phyloP scores from a whole-genome alignment of 2,888 invertebrate species.

The Mimas tiliae region DNA sequence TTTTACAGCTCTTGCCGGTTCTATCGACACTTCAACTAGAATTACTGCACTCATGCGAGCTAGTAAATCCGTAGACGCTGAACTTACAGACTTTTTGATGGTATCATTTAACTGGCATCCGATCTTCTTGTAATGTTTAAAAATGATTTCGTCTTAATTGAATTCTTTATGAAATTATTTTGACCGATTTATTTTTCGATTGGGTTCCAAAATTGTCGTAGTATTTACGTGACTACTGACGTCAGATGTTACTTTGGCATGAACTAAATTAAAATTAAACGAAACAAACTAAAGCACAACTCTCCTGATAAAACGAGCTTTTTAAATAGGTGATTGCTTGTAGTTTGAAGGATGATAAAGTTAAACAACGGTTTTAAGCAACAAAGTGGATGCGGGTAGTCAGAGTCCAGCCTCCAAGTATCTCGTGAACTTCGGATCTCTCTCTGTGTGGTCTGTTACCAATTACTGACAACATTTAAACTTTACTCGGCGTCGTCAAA shows the following conservation, averaged over 20 bases:
- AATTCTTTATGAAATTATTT: slow-evolving; percentile 42
- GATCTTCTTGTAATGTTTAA: slow-evolving; percentile 79
- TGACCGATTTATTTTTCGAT: slow-evolving; percentile 44
- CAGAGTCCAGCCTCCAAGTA: slow-evolving; percentile 80
- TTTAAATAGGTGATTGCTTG: slow-evolving; percentile 67
- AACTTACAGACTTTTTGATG: slow-evolving; percentile 48
- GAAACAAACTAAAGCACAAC: slow-evolving; percentile 59
- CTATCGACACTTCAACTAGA: slow-evolving; percentile 67
- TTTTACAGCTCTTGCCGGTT: slow-evolving; percentile 60
- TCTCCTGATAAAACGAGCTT: slow-evolving; percentile 61
- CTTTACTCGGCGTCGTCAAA: slow-evolving; percentile 51
- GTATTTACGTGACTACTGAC: slow-evolving; percentile 47
- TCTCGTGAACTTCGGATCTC: slow-evolving; percentile 66
- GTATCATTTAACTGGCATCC: slow-evolving; percentile 53
- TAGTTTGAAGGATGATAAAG: slow-evolving; percentile 71
- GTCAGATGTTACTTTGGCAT: slow-evolving; percentile 59
- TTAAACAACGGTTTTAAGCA: slow-evolving; percentile 62
- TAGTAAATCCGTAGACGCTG: slow-evolving; percentile 52
- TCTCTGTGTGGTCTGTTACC: slow-evolving; percentile 68
- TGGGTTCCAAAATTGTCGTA: slow-evolving; percentile 43
- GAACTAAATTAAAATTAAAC: slow-evolving; percentile 45
- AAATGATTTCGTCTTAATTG: slow-evolving; percentile 54
- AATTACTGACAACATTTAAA: slow-evolving; percentile 28
- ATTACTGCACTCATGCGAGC: slow-evolving; percentile 68
- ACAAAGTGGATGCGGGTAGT: slow-evolving; percentile 77